Evolutionary conservation across 2,113 vertebrate genomes (phyloP), one percentile per base, ranked within the genome.

Genomic region (Fukomys damarensis): DNA sequence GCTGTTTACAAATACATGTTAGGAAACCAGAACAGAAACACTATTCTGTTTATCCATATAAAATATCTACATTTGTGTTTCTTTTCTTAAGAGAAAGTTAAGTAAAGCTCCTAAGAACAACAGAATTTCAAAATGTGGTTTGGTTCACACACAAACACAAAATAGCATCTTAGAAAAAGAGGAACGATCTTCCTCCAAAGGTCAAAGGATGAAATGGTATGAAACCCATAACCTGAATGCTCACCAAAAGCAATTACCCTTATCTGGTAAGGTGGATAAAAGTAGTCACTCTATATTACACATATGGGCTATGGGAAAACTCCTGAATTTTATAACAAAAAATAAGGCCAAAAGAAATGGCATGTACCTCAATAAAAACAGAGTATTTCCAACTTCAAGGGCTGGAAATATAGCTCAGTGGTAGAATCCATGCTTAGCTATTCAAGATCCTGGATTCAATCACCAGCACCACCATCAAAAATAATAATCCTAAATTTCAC

Each of bases 1-100:
- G 91, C 14, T 94, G 96, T 91, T 94, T 93, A 95, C 82, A 87
- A 92, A 86, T 59, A 89, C 38, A 92, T 86, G 92, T 91, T 96
- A 94, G 82, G 46, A 96, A 95, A 56, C 35, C 35, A 94, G 68
- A 94, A 24, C 54, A 96, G 72, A 97, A 95, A 96, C 80, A 92
- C 8, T 84, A 79, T 86, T 91, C 76, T 92, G 17, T 84, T 91
- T 95, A 93, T 86, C 95, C 82, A 97, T 80, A 86, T 46, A 93
- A 87, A 54, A 94, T 93, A 95, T 35, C 46, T 92, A 96, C 35
- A 88, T 94, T 96, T 96, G 80, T 77, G 72, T 84, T 80, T 95
- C 54, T 68, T 89, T 93, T 93, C 66, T 74, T 81, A 97, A 74
- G 30, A 84, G 19, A 96, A 90, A 91, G 80, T n/a, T n/a, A n/a